Base-by-base conservation (phyloP, 1,140 invertebrate species). In the Adelges cooleyi region DNA sequence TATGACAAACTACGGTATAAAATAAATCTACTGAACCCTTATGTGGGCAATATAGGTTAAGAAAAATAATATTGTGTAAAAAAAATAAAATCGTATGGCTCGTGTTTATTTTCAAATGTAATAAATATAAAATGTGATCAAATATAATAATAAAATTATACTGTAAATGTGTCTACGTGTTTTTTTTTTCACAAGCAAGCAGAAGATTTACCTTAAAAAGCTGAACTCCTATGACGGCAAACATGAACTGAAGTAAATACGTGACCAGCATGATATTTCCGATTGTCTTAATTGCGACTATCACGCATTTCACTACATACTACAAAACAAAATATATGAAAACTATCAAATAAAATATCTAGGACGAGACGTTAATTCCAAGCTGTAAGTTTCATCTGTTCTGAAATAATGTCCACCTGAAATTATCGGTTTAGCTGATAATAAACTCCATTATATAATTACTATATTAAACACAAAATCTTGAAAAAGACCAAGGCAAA, bases 171-270 rank as follows among this genome's bases (percentile, higher is more conserved):
- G n/a, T n/a, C 10, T 44, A 44, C 40, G n/a, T 44, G n/a, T 44
- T n/a, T 44, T 4, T 44, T n/a, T 44, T 5, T 44, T n/a, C n/a
- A n/a, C n/a, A n/a, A n/a, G n/a, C n/a, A n/a, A 29, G 3, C 23
- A 42, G 42, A 18, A 13, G 23, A 48, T 50, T 84, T 90, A 92
- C 92, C 90, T 99, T 98, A 83, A 98, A 99, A 74, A 99, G 88
- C 81, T 99, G 96, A 73, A 99, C 96, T 82, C 97, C 96, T 82
- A 99, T 99, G 75, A 98, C 95, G 76, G 96, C 95, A 81, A 99
- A 99, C 94, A 99, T 98, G 86, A 99, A 99, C 81, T 98, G 90
- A 72, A 98, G 89, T 72, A 98, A 88, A 80, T 92, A 94, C 77
- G 95, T 97, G 75, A 98, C 93, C 83, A 97, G 85, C 82, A 97